Evolutionary conservation across 2,113 vertebrate genomes (phyloP), one percentile per base, ranked within the genome.

Genomic region (Poicephalus meyeri): DNA sequence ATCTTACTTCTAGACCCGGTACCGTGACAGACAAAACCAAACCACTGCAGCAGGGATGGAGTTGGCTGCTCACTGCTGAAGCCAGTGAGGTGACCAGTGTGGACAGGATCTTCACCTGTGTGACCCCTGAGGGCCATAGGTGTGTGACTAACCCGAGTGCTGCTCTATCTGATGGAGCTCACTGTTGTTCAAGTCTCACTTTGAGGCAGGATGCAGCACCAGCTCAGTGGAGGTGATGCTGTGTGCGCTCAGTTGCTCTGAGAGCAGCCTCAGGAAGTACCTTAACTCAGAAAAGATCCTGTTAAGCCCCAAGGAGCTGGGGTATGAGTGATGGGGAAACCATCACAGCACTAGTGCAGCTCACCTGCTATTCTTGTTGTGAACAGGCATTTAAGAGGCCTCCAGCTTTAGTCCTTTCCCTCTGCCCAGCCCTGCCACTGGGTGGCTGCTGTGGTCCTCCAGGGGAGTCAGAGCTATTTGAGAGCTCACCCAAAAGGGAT

Each of bases 101-200:
- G 72, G 73, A 14, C 21, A 26, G 79, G 42, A 63, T 50, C 46
- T 17, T 83, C 52, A 8, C 4, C 47, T 29, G 2, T 19, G 28
- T n/a, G 19, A 66, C 46, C 50, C 41, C 1, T 3, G 52, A 49
- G 5, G n/a, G 35, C 31, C 44, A 8, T 2, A 41, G n/a, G 49
- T 0, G 2, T 29, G 70, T 20, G 63, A 33, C 47, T 25, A 33
- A 58, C 46, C 9, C 2, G 5, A 46, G 21, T 1, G 0, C 42
- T 80, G 66, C 33, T 35, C 3, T 14, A 14, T 33, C 35, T 47
- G 47, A 3, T 41, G 61, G 53, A 56, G 50, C 24, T 87, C 60
- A 6, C 20, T 29, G 64, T 9, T 66, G 13, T 28, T 24, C 42
- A 21, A 4, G 44, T 72, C 24, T 41, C 35, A 24, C 58, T 44